These are phyloP conservation scores for Clepsis dumicolana DNA, from an alignment of 2,888 invertebrate genomes.

Conservation along the genomic window DNA sequence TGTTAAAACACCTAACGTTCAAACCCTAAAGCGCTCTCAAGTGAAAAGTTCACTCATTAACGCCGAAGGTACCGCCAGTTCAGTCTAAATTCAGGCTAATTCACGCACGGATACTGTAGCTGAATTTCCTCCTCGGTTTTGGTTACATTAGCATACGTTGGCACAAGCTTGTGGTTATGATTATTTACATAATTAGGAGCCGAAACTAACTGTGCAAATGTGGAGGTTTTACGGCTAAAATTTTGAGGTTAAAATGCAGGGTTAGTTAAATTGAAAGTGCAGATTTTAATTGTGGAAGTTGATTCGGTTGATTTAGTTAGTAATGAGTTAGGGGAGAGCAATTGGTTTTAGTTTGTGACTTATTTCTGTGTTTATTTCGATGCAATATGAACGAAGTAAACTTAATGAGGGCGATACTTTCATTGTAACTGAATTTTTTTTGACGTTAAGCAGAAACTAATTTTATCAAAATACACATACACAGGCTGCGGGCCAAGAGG, in stretches of 20 bases:
- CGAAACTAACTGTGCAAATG: constrained; percentile 42
- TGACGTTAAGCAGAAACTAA: too few species aligned
- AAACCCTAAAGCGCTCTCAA: neutral
- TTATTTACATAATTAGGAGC: constrained; percentile 44
- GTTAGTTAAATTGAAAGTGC: constrained; percentile 37
- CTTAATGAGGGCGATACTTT: too few species aligned
- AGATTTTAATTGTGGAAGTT: constrained; percentile 19
- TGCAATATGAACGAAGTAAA: too few species aligned
- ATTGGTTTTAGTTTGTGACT: neutral
- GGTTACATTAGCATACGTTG: constrained; percentile 43
- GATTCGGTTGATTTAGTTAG: neutral
- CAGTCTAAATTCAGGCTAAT: constrained; percentile 21
- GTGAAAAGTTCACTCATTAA: constrained; percentile 14
- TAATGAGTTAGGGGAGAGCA: neutral
- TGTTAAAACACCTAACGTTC: neutral
- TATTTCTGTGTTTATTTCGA: too few species aligned
- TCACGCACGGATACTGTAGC: constrained; percentile 32
- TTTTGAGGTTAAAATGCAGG: constrained; percentile 37
- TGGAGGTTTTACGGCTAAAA: constrained; percentile 36
- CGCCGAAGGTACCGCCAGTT: constrained; percentile 10
- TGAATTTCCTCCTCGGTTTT: constrained; percentile 36
- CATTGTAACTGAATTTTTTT: too few species aligned
- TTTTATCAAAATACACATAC: too few species aligned
- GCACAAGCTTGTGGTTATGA: constrained; percentile 43
- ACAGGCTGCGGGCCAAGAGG: too few species aligned